Percentiles rank a stretch among this genome's conserved stretches.
Conservation (phyloP, 1,140 invertebrate species). For the Caenorhabditis latens region DNA sequence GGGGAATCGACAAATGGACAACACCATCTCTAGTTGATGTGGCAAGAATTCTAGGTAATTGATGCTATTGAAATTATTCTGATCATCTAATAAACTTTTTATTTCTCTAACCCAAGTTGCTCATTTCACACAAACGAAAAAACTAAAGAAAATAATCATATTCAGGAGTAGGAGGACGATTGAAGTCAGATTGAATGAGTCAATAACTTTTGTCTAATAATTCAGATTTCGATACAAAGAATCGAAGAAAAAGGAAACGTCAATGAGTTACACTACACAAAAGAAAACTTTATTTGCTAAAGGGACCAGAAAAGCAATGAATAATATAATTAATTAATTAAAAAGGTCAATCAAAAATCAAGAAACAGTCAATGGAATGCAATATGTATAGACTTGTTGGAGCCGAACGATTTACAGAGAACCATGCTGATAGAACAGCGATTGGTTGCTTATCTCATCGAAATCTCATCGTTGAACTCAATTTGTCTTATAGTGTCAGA, state of each 20-base stretch:
- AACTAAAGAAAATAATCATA: neutral
- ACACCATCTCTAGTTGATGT: neutral
- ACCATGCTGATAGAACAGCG: neutral
- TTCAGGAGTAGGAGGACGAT: too few species aligned
- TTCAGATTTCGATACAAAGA: too few species aligned
- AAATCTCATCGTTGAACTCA: constrained; percentile 38
- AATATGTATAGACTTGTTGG: neutral
- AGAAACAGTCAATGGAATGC: neutral
- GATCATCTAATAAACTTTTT: too few species aligned
- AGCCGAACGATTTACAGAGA: neutral
- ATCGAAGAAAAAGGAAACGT: neutral
- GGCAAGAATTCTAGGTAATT: neutral
- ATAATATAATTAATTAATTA: constrained; percentile 7
- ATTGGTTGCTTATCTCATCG: constrained; percentile 31
- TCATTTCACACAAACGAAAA: constrained; percentile 23
- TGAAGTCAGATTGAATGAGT: neutral
- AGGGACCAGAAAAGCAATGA: neutral
- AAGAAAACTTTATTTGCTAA: neutral
- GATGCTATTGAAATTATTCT: too few species aligned
- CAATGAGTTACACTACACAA: neutral
- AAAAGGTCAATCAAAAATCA: constrained; percentile 1
- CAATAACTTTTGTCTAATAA: neutral
- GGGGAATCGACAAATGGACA: neutral
- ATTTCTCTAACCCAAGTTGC: neutral
- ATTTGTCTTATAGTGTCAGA: constrained; percentile 74